A percentile compares a stretch with the other conserved stretches of the same genome.
Evolutionary conservation across 2,113 vertebrate genomes (phyloP).

Genomic region (Leucopsar rothschildi): DNA sequence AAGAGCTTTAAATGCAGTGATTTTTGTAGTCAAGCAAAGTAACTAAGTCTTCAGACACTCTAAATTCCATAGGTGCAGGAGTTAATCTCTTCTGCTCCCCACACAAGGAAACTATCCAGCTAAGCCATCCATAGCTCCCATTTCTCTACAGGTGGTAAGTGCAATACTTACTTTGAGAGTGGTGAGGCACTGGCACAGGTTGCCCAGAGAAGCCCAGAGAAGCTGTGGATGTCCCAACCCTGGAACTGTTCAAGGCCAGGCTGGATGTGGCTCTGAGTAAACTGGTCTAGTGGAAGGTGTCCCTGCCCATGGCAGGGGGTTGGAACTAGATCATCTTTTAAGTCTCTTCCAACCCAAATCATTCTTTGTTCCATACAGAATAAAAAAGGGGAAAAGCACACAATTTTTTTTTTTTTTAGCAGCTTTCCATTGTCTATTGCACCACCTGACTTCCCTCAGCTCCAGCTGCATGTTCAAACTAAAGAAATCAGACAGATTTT

Average conservation of each 20-base stretch:
- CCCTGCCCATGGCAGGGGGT: neutral
- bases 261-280: neutral
- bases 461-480: neutral
- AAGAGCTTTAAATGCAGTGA: neutral
- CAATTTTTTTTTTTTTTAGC: neutral
- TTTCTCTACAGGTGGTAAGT: neutral
- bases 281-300: neutral
- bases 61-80: neutral
- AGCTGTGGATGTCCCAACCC: neutral
- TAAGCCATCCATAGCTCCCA: rapidly evolving
- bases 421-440: neutral
- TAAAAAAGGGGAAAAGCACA: neutral
- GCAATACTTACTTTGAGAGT: neutral
- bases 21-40: neutral
- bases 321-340: neutral
- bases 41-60: neutral
- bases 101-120: neutral
- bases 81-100: neutral
- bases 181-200: neutral
- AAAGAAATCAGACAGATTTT: neutral
- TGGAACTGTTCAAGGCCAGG: neutral
- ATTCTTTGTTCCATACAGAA: neutral
- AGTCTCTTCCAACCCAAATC: neutral
- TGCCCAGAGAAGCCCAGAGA: neutral
- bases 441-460: neutral